Percentiles rank a stretch among this genome's conserved stretches.
These are phyloP conservation scores for Poicephalus meyeri DNA, from an alignment of 2,113 vertebrate genomes.

Conservation along the genomic window DNA sequence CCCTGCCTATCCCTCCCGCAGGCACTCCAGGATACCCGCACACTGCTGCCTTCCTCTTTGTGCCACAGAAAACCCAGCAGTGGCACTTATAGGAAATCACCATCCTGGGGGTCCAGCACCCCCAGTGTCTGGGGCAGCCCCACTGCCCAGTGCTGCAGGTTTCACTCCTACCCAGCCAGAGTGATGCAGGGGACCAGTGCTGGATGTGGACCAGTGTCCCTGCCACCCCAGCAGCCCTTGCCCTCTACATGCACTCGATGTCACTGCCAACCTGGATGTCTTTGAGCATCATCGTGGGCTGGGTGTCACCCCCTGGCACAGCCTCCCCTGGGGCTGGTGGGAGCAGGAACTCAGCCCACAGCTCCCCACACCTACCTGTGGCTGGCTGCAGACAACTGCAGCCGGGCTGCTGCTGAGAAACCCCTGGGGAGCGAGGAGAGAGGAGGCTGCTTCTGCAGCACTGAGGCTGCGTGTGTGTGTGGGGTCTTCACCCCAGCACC, in stretches of 20 bases:
- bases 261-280: fast-evolving
- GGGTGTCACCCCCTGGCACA: fast-evolving
- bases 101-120: neutral
- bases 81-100: neutral
- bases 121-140: fast-evolving
- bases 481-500: neutral
- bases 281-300: neutral
- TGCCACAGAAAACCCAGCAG: neutral
- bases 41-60: neutral
- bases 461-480: fast-evolving
- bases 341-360: neutral
- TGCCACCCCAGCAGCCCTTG: neutral
- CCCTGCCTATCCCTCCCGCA: neutral
- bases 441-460: neutral
- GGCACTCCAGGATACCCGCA: fast-evolving
- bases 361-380: neutral
- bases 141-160: neutral
- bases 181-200: neutral
- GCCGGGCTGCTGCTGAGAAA: neutral
- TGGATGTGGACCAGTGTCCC: neutral
- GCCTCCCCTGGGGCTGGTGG: neutral
- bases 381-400: neutral
- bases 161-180: neutral
- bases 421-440: neutral
- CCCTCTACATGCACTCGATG: neutral